A percentile compares a stretch with the other conserved stretches of the same genome.
Evolutionary conservation across 1,140 invertebrate species (phyloP).

Genomic region (Cephus cinctus): DNA sequence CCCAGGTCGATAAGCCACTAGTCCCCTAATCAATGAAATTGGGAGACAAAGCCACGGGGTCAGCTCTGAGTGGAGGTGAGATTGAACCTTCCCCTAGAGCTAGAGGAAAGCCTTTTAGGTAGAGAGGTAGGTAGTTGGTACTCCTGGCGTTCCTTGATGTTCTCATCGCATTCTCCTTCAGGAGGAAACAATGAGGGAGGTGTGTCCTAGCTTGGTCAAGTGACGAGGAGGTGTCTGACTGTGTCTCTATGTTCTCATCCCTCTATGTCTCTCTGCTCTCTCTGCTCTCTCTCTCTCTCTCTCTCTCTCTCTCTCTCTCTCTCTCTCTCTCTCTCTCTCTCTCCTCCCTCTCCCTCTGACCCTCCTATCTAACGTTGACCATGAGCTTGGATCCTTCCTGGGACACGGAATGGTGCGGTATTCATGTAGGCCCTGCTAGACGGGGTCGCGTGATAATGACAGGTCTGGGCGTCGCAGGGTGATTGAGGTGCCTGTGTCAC

Average conservation of each 20-base stretch:
- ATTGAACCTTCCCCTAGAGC: slow-evolving; percentile 39
- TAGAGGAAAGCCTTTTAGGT: slow-evolving; percentile 15
- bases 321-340: slow-evolving; percentile 23
- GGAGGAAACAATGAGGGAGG: slow-evolving; percentile 27
- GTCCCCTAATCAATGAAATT: slow-evolving; percentile 54
- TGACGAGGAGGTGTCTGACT: slow-evolving; percentile 18
- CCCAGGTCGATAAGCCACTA: slow-evolving; percentile 20
- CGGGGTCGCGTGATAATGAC: slow-evolving; percentile 55
- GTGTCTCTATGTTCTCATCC: slow-evolving; percentile 15
- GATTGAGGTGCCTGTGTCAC: slow-evolving; percentile 51
- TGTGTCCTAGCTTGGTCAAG: slow-evolving; percentile 30
- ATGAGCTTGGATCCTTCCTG: slow-evolving; percentile 18
- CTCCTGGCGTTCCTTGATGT: slow-evolving; percentile 5
- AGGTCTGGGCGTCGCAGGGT: slow-evolving; percentile 47
- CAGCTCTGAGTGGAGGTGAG: slow-evolving; percentile 32
- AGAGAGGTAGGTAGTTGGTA: not conserved
- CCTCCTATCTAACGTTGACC: slow-evolving; percentile 31
- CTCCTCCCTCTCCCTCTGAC: slow-evolving; percentile 22
- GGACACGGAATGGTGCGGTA: too few relatives aligned
- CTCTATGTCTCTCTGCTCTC: too few relatives aligned
- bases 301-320: slow-evolving; percentile 26
- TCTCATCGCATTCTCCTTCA: slow-evolving; percentile 11
- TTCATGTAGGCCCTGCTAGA: slow-evolving; percentile 20
- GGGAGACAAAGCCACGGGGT: slow-evolving; percentile 49
- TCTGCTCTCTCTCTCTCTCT: not conserved